Base-by-base conservation (phyloP, 2,888 invertebrate species). In the Pasiphila rectangulata region DNA sequence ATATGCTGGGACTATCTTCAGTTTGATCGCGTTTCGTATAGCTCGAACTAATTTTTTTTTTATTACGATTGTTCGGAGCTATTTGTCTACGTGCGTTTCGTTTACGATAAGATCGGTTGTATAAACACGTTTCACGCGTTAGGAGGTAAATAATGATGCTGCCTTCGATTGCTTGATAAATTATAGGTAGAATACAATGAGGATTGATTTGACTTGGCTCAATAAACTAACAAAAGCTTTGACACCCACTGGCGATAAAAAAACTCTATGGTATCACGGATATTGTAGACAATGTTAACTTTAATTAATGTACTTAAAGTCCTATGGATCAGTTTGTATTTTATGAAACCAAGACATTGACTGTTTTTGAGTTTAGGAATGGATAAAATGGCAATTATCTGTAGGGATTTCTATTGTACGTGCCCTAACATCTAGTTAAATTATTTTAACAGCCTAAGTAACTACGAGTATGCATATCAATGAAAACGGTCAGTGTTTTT, bases 31-130 rank as follows among this genome's bases (percentile, higher is more conserved):
- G 73, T 79, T 77, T 75, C 69, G 80, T 86, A 86, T 86, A 86
- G 85, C 80, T 72, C 68, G 75, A 69, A 76, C 83, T 75, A 84
- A 87, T 85, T 87, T 86, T 79, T 77, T 76, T 83, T 76, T 83
- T 76, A 73, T 79, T 82, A 82, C 82, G 83, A 86, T 85, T 85
- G 85, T 85, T 86, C 83, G 78, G 69, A 78, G 81, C 83, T 86
- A 87, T 87, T 87, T 87, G 87, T 87, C 87, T 84, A 84, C 67
- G 75, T 67, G 74, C 73, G 73, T 75, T n/a, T 75, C 70, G 66
- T 74, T 71, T 59, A 40, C 57, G 86, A 86, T 86, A 72, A 60
- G 59, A 85, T 86, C 84, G 65, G 63, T 54, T 72, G 71, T 75
- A 68, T 74, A 76, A 78, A 70, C 69, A 72, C 67, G 62, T 67